These are phyloP conservation scores for Polymixis lichenea DNA, from an alignment of 2,888 invertebrate genomes.

Conservation along the genomic window DNA sequence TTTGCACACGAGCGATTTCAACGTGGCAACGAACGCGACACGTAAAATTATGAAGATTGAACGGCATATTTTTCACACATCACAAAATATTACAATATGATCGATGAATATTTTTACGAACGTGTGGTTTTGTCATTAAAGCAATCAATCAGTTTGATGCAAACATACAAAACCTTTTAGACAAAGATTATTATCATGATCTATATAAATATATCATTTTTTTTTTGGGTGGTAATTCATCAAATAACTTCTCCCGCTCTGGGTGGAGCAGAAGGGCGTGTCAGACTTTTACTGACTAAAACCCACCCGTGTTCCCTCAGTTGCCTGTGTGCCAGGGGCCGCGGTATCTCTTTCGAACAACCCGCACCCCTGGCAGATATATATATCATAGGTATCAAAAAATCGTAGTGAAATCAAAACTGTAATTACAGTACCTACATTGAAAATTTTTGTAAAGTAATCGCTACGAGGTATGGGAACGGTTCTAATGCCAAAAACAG, in stretches of 20 bases:
- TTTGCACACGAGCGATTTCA: constrained; percentile 6
- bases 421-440: neutral
- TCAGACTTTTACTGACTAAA: too few relatives aligned
- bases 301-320: too few relatives aligned
- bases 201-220: too few relatives aligned
- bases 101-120: constrained; percentile 34
- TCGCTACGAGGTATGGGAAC: neutral
- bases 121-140: neutral
- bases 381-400: neutral
- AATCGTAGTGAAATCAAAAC: neutral
- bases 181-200: neutral
- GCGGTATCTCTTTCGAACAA: too few relatives aligned
- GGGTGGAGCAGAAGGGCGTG: too few relatives aligned
- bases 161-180: constrained; percentile 14
- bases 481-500: too few relatives aligned
- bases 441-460: neutral
- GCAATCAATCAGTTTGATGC: constrained; percentile 19
- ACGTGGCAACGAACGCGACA: neutral
- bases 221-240: too few relatives aligned
- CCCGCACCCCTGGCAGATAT: too few relatives aligned
- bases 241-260: too few relatives aligned
- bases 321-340: too few relatives aligned
- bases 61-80: neutral
- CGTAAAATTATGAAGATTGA: constrained; percentile 18
- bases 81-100: constrained; percentile 13